phyloP scores from a whole-genome alignment of 2,113 vertebrate genomes.

The Syngnathus scovelli region DNA sequence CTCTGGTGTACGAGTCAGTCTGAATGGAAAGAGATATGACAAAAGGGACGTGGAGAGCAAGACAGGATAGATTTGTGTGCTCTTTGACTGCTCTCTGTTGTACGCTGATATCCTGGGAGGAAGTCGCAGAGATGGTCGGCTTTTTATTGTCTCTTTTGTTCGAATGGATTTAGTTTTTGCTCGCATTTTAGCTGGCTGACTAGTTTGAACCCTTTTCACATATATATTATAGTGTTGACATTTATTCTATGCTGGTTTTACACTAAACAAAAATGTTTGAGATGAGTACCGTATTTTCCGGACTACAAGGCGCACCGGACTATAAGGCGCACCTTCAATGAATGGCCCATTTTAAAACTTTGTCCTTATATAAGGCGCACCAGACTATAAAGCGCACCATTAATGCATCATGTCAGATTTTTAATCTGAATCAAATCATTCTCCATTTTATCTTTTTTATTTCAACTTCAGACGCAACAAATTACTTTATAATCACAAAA shows the following conservation, averaged over 20 bases:
- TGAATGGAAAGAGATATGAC: slow-evolving; percentile 46
- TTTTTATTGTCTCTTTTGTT: slow-evolving; percentile 38
- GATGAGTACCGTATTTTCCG: too few relatives aligned
- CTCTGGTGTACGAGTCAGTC: slow-evolving; percentile 25
- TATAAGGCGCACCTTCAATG: too few relatives aligned
- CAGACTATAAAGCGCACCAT: too few relatives aligned
- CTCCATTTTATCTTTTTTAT: too few relatives aligned
- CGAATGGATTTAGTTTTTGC: slow-evolving; percentile 41
- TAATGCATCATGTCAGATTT: too few relatives aligned
- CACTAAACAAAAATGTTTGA: background rate
- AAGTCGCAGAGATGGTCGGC: slow-evolving; percentile 32
- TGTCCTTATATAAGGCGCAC: too few relatives aligned
- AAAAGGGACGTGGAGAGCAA: slow-evolving; percentile 34
- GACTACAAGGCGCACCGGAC: too few relatives aligned
- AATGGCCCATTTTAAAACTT: too few relatives aligned
- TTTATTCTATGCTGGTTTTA: background rate
- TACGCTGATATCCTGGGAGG: slow-evolving; percentile 47
- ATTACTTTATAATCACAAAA: too few relatives aligned
- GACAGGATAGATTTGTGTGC: slow-evolving; percentile 43
- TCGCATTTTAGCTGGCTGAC: slow-evolving; percentile 17
- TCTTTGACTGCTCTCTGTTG: slow-evolving; percentile 46
- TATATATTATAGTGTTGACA: background rate
- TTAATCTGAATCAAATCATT: too few relatives aligned
- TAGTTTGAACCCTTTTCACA: background rate
- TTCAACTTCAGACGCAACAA: too few relatives aligned